A percentile compares a stretch with the other conserved stretches of the same genome.
These are phyloP conservation scores for Auanema sp. DNA, from an alignment of 2,888 invertebrate genomes.

Conservation along the genomic window DNA sequence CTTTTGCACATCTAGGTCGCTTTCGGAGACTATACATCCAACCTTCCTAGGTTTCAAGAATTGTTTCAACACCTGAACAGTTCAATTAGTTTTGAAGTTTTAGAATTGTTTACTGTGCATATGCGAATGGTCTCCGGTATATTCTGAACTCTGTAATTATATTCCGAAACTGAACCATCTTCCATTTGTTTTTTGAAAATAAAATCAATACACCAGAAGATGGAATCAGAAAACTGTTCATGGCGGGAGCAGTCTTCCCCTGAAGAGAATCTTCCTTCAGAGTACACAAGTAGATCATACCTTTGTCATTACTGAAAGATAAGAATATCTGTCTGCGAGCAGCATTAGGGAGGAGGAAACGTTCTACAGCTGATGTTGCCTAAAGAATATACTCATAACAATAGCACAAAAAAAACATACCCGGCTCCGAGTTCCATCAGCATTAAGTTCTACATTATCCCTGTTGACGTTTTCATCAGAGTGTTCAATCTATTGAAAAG, in stretches of 20 bases:
- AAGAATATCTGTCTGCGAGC: slow-evolving; percentile 33
- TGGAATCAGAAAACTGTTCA: slow-evolving; percentile 59
- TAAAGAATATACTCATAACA: slow-evolving; percentile 15
- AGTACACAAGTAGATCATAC: not conserved
- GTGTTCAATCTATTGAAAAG: not conserved
- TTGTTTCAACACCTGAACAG: slow-evolving; percentile 42
- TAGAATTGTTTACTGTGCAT: slow-evolving; percentile 32
- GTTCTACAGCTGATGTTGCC: slow-evolving; percentile 31
- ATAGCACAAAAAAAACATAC: not conserved
- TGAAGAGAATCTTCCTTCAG: too few relatives aligned
- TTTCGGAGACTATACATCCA: slow-evolving; percentile 53
- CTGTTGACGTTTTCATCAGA: too few relatives aligned
- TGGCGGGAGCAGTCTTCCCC: slow-evolving; percentile 44
- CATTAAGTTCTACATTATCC: too few relatives aligned
- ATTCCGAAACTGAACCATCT: slow-evolving; percentile 27
- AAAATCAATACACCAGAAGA: slow-evolving; percentile 57
- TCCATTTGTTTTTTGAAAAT: slow-evolving; percentile 36
- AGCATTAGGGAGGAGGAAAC: slow-evolving; percentile 35
- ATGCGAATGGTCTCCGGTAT: slow-evolving; percentile 59
- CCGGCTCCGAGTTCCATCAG: too few relatives aligned
- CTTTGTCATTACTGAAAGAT: slow-evolving; percentile 24
- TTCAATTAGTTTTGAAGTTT: not conserved
- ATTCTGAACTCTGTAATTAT: slow-evolving; percentile 45
- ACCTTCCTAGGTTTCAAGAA: slow-evolving; percentile 45
- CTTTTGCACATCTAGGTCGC: slow-evolving; percentile 49